Evolutionary conservation across 2,797 vertebrate genomes (phyloP).

Genomic region (Tangara arthus): DNA sequence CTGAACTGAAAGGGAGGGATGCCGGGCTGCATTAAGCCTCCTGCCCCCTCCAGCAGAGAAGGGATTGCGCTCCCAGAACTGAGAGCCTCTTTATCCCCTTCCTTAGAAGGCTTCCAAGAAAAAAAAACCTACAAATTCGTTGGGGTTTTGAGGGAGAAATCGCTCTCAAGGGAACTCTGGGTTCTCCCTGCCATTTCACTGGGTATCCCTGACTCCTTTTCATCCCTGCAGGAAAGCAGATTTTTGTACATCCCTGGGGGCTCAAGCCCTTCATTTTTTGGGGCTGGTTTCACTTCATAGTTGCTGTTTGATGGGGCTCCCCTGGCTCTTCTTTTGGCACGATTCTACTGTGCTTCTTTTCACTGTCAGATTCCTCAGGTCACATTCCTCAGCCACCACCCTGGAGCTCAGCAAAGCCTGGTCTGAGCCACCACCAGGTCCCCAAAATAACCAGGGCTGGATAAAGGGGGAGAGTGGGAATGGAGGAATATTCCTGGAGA

Average conservation of each 20-base stretch:
- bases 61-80: background rate
- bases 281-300: background rate
- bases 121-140: background rate
- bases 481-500: background rate
- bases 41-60: conserved; percentile 63
- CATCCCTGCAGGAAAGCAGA: background rate
- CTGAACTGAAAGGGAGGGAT: conserved; percentile 64
- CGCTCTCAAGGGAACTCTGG: background rate
- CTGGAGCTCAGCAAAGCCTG: background rate
- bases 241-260: background rate
- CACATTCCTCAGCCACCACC: background rate
- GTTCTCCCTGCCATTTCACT: background rate
- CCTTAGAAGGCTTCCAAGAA: background rate
- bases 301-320: background rate
- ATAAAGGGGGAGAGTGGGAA: background rate
- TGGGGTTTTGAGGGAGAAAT: background rate
- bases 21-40: conserved; percentile 45
- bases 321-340: background rate
- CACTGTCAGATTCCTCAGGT: background rate
- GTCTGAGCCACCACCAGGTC: background rate
- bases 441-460: background rate
- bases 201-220: background rate
- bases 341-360: background rate
- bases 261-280: background rate
- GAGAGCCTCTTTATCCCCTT: conserved; percentile 14